phyloP scores from a whole-genome alignment of 2,888 invertebrate genomes.

The Habroteleia sp. region DNA sequence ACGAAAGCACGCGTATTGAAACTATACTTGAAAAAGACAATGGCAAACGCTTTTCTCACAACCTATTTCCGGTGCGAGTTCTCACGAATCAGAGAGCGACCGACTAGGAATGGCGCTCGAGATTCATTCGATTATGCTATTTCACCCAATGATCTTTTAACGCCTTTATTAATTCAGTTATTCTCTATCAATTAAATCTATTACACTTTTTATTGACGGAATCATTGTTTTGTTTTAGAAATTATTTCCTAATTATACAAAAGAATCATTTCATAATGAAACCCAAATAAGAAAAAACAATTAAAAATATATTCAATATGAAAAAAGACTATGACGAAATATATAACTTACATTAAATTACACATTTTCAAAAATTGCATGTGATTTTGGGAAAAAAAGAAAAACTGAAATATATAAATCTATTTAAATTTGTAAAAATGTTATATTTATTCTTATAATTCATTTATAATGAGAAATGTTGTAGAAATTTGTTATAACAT shows the following conservation, averaged over 20 bases:
- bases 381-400: too few species aligned
- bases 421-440: too few species aligned
- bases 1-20: constrained; percentile 61
- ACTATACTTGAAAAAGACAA: constrained; percentile 64
- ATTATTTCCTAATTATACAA: constrained; percentile 1
- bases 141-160: constrained; percentile 61
- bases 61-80: constrained; percentile 70
- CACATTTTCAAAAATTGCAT: too few species aligned
- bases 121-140: constrained; percentile 63
- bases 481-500: too few species aligned
- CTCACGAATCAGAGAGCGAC: constrained; percentile 64
- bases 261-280: too few species aligned
- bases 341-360: too few species aligned
- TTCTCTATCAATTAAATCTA: constrained; percentile 57
- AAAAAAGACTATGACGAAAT: too few species aligned
- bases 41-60: constrained; percentile 70
- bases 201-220: constrained; percentile 26
- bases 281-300: too few species aligned
- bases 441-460: too few species aligned
- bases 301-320: too few species aligned
- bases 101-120: constrained; percentile 52
- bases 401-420: too few species aligned
- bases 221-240: constrained; percentile 32
- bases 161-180: constrained; percentile 40
- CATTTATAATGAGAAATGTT: too few species aligned